Evolutionary conservation across 2,888 invertebrate genomes (phyloP).

Genomic region (Cantharis flavilabris): DNA sequence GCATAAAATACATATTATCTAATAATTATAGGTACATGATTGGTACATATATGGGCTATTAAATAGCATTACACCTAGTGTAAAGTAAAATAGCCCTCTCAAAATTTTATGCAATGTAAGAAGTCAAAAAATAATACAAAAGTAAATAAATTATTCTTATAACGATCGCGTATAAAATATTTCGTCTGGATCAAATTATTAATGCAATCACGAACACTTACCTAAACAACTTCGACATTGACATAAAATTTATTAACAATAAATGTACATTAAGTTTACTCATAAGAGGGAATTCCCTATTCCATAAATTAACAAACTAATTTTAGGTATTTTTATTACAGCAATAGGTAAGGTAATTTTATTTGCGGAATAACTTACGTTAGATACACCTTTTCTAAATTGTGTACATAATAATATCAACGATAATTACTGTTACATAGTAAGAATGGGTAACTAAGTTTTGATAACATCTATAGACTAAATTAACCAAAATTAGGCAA

Average conservation of each 20-base stretch:
- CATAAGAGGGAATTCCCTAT: slow-evolving; percentile 10
- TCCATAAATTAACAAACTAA: background rate
- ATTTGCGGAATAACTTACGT: background rate
- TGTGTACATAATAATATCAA: too few species aligned
- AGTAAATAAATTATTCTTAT: background rate
- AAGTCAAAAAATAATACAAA: background rate
- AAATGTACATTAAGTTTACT: background rate
- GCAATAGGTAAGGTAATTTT: background rate
- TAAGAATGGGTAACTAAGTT: too few species aligned
- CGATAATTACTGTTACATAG: too few species aligned
- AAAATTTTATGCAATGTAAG: background rate
- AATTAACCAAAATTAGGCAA: too few species aligned
- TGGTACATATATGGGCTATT: background rate
- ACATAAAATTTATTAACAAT: slow-evolving; percentile 15
- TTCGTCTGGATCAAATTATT: background rate
- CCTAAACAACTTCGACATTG: slow-evolving; percentile 15
- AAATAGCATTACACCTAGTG: background rate
- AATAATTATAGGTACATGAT: background rate
- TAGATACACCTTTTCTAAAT: background rate
- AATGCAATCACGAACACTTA: background rate
- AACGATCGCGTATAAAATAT: background rate
- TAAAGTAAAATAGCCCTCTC: background rate
- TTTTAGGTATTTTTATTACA: background rate
- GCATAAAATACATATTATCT: background rate
- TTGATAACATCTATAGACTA: too few species aligned